Evolutionary conservation across 1,140 invertebrate species (phyloP).

Genomic region (Elymnias hypermnestra): DNA sequence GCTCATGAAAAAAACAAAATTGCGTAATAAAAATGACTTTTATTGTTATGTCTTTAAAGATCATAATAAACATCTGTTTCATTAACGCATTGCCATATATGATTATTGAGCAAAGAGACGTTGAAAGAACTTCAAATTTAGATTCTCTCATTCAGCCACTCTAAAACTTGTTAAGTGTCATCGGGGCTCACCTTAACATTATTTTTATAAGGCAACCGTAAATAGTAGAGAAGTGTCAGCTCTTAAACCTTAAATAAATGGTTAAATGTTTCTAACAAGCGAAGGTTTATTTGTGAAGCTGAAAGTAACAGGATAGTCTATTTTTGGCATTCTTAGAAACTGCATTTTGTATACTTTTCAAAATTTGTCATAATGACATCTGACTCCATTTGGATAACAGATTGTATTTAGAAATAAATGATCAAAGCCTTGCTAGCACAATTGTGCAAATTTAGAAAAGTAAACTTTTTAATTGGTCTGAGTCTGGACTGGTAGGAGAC

Average conservation of each 20-base stretch:
- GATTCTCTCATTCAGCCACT: conserved; percentile 51
- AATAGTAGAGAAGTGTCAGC: conserved; percentile 16
- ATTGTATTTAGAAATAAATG: no score
- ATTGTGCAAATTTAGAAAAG: no score
- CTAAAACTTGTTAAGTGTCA: conserved; percentile 52
- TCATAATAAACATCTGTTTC: no score
- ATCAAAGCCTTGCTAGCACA: no score
- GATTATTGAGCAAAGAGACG: conserved; percentile 17
- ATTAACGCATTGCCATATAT: neutral
- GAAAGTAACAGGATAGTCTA: neutral
- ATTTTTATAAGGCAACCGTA: conserved; percentile 47
- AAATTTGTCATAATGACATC: neutral
- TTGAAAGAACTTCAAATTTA: conserved; percentile 59
- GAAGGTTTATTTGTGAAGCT: neutral
- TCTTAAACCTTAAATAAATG: conserved; percentile 14
- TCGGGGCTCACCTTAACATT: conserved; percentile 43
- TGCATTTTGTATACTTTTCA: neutral
- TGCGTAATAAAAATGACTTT: neutral
- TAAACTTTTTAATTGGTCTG: no score
- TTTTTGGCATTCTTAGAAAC: neutral
- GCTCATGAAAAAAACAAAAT: neutral
- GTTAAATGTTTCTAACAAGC: conserved; percentile 8
- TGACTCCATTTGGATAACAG: neutral
- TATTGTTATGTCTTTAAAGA: neutral
- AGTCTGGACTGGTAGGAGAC: no score